Evolutionary conservation across 2,888 invertebrate species (phyloP).

Genomic region (Melanchra persicariae): DNA sequence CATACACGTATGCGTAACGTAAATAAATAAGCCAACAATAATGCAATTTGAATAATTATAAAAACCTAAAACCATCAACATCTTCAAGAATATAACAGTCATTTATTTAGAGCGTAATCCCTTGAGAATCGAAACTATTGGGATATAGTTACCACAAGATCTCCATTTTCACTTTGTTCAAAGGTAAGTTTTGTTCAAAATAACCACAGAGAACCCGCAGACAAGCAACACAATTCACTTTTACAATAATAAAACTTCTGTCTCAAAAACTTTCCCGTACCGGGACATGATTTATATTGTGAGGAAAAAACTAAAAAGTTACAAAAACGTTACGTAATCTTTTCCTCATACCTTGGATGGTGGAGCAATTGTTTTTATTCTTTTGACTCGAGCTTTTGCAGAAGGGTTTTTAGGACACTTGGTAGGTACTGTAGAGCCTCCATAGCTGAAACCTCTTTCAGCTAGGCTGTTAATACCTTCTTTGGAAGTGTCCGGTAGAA

Average conservation of each 20-base stretch:
- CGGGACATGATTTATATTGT: constrained; percentile 37
- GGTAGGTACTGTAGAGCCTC: too few relatives aligned
- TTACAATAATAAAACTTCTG: constrained; percentile 47
- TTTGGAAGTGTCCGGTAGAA: too few relatives aligned
- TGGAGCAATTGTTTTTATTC: constrained; percentile 20
- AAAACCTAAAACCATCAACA: neutral
- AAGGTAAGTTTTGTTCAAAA: constrained; percentile 17
- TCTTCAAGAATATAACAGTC: neutral
- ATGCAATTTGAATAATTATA: too few relatives aligned
- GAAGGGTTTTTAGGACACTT: too few relatives aligned
- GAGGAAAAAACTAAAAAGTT: constrained; percentile 42
- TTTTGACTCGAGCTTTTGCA: neutral
- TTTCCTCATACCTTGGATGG: constrained; percentile 21
- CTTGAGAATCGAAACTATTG: neutral
- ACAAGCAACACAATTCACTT: constrained; percentile 48
- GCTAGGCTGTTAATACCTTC: too few relatives aligned
- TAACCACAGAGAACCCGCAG: constrained; percentile 8
- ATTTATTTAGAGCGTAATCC: neutral
- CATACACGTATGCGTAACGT: too few relatives aligned
- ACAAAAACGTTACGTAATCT: constrained; percentile 33
- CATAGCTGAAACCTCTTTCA: too few relatives aligned
- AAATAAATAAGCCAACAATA: too few relatives aligned
- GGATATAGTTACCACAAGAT: neutral
- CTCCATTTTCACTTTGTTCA: constrained; percentile 24
- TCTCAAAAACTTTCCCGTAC: constrained; percentile 35